Evolutionary conservation across 2,797 vertebrate species (phyloP), one percentile per base, ranked within the genome.

Genomic region (Phataginus tetradactyla): DNA sequence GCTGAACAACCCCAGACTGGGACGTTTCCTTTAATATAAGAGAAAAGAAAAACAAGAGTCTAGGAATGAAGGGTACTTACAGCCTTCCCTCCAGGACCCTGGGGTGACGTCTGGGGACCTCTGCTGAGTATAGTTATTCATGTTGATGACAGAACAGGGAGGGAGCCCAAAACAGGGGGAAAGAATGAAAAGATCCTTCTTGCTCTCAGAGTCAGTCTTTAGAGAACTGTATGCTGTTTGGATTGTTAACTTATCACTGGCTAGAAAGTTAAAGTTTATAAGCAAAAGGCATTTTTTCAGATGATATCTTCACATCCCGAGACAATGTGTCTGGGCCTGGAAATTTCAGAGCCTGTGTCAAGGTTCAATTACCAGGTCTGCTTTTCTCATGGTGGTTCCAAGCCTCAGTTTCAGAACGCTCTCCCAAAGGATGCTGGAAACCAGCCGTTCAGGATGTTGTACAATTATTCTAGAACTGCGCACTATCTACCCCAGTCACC

Each of bases 1-100:
- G 74, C 49, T n/a, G 32, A 71, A 11, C n/a, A 49, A 63, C 74
- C 10, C 86, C 39, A 79, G 71, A 63, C n/a, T 92, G 74, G 69
- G 29, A 32, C 32, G 95, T 77, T 96, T 55, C 51, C 66, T 96
- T 94, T 84, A 72, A 59, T 59, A 29, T 27, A 85, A 95, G 34
- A 86, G 34, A 59, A 75, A 71, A 90, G 87, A 75, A 64, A 80
- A 83, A 63, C 39, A 32, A 75, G 49, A n/a, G 14, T 87, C 55
- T 23, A 20, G 78, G 61, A 61, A 71, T 29, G 21, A 72, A 32
- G 66, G n/a, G 8, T 74, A 8, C 9, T 57, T 37, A 10, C 18
- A 51, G 78, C 32, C 64, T 77, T 77, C 86, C 42, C 78, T 93
- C 15, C 12, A 25, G 95, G 57, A 2, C 17, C 45, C 63, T 2